phyloP scores from a whole-genome alignment of 2,797 vertebrate species.

The Poecilia gillii region DNA sequence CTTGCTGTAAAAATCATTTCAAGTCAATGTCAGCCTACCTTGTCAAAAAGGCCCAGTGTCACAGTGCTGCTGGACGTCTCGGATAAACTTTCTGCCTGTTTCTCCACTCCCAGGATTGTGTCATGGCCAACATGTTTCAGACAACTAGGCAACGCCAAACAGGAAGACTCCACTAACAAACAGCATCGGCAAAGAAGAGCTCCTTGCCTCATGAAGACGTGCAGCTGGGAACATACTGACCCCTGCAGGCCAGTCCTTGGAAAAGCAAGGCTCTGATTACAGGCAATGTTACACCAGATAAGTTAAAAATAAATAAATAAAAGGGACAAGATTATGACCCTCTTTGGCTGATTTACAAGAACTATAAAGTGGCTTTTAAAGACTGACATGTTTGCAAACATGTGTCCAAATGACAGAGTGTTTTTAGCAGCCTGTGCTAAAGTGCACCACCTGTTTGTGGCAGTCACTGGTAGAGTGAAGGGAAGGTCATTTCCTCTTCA shows the following conservation, averaged over 20 bases:
- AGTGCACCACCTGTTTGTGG: slow-evolving; percentile 58
- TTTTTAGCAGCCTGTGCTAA: slow-evolving; percentile 17
- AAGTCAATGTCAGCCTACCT: slow-evolving; percentile 17
- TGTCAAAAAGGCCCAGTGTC: slow-evolving; percentile 48
- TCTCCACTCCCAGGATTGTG: slow-evolving; percentile 15
- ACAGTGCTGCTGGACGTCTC: slow-evolving; percentile 22
- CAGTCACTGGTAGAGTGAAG: slow-evolving; percentile 41
- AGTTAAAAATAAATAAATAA: not conserved
- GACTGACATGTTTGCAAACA: not conserved
- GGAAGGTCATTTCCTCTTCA: slow-evolving; percentile 10
- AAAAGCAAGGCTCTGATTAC: not conserved
- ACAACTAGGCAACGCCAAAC: slow-evolving; percentile 71
- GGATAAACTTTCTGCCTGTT: slow-evolving; percentile 9
- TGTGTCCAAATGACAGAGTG: not conserved
- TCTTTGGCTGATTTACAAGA: not conserved
- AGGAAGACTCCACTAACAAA: slow-evolving; percentile 58
- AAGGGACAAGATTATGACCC: not conserved
- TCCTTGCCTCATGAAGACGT: not conserved
- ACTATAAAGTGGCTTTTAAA: not conserved
- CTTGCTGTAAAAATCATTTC: not conserved
- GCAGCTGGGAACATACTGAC: slow-evolving; percentile 46
- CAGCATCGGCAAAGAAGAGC: slow-evolving; percentile 46
- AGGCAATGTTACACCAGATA: not conserved
- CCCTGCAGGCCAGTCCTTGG: slow-evolving; percentile 49
- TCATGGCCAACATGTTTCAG: slow-evolving; percentile 61